phyloP scores from a whole-genome alignment of 2,113 vertebrate genomes.

The Campylorhamphus procurvoides region DNA sequence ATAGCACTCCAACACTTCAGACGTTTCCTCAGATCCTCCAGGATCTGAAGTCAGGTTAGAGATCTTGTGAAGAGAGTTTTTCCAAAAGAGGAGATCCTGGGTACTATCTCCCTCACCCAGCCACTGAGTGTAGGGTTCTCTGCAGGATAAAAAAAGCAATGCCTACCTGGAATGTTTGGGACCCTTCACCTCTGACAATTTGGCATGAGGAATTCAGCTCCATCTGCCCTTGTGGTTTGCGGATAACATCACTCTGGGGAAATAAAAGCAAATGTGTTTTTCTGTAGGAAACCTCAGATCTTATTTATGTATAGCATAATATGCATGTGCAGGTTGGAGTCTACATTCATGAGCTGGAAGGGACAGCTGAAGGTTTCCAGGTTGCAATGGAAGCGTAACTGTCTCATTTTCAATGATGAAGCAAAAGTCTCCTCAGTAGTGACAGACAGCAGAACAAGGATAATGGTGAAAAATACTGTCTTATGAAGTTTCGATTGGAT shows the following conservation, averaged over 20 bases:
- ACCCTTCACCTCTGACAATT: constrained; percentile 85
- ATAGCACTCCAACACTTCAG: neutral
- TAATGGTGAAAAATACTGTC: neutral
- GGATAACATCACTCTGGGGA: constrained; percentile 86
- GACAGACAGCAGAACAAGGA: neutral
- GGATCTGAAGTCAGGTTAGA: neutral
- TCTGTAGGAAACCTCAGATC: neutral
- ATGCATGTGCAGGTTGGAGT: neutral
- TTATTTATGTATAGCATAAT: neutral
- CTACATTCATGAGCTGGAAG: neutral
- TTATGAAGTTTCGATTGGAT: neutral
- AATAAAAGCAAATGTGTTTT: neutral
- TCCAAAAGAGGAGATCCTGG: neutral
- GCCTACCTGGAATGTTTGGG: constrained; percentile 87
- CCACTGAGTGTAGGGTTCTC: neutral
- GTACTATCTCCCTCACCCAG: neutral
- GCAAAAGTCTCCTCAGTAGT: neutral
- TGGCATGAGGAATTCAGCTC: constrained; percentile 86
- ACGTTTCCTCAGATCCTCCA: neutral
- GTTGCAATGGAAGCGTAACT: too few relatives aligned
- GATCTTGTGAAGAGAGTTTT: neutral
- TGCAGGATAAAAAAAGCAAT: neutral
- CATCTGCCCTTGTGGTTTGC: constrained; percentile 88
- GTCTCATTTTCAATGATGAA: neutral
- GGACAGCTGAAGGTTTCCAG: neutral